These are phyloP conservation scores for Dryobates pubescens DNA, from an alignment of 2,797 vertebrate genomes.

Conservation along the genomic window DNA sequence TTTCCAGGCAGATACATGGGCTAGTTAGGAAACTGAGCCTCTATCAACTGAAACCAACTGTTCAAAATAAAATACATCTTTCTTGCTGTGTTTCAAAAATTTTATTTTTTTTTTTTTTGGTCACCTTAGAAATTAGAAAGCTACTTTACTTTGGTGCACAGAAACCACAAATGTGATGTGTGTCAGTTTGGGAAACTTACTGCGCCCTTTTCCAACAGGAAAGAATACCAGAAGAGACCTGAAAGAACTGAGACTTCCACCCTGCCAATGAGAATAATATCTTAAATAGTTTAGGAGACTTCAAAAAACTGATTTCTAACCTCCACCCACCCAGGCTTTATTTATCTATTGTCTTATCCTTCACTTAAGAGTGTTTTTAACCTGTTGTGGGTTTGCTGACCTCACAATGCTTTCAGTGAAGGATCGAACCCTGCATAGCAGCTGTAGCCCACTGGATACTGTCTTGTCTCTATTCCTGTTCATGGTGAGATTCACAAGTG, in stretches of 20 bases:
- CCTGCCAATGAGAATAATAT: background rate
- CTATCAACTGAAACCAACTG: background rate
- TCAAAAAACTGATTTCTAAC: background rate
- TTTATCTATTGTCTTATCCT: background rate
- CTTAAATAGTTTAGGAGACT: background rate
- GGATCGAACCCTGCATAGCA: background rate
- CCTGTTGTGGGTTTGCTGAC: background rate
- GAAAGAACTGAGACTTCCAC: background rate
- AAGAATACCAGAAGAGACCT: background rate
- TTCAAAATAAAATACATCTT: background rate
- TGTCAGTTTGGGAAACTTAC: background rate
- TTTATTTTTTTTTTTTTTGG: background rate
- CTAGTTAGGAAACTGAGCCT: background rate
- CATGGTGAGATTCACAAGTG: background rate
- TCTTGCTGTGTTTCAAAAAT: background rate
- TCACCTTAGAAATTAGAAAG: background rate
- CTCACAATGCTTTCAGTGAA: background rate
- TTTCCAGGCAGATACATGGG: background rate
- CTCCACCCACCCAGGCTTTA: background rate
- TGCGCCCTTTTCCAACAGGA: background rate
- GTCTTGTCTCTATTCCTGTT: background rate
- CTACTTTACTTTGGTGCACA: background rate
- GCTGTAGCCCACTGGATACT: background rate
- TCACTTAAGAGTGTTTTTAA: background rate
- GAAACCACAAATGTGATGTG: background rate